These are phyloP conservation scores for Rhinolophus sinicus DNA, from an alignment of 2,113 vertebrate species.

Conservation along the genomic window DNA sequence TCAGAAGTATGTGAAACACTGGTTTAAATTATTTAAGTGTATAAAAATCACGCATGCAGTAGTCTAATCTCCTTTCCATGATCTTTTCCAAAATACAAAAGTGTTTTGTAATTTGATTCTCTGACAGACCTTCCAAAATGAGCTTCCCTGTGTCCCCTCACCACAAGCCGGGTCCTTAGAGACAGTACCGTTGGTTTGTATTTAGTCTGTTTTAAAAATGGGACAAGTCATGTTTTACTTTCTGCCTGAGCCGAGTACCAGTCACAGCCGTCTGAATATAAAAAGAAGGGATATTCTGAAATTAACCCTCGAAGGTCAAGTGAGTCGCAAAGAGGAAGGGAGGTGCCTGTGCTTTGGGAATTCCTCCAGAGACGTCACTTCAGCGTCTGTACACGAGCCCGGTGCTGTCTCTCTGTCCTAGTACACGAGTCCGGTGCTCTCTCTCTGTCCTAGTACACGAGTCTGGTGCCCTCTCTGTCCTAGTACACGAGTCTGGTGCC, in stretches of 20 bases:
- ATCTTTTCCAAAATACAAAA: neutral
- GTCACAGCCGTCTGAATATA: neutral
- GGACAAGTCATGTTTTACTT: neutral
- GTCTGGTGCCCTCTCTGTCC: too few species aligned
- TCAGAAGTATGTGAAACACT: neutral
- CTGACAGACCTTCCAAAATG: neutral
- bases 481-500: too few species aligned
- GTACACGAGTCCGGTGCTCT: fast-evolving
- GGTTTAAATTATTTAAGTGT: too few species aligned
- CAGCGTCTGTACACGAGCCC: too few species aligned
- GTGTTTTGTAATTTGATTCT: neutral
- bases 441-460: too few species aligned
- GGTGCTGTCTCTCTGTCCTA: too few species aligned
- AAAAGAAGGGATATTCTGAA: neutral
- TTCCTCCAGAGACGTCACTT: neutral
- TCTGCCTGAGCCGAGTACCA: neutral
- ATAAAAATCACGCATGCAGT: neutral
- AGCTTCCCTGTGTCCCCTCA: neutral
- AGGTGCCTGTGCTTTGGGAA: too few species aligned
- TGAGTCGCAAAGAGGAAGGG: neutral
- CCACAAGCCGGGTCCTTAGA: fast-evolving
- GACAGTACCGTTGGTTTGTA: neutral
- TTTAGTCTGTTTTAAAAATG: neutral
- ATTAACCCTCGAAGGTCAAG: neutral
- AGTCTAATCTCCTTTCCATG: neutral